Evolutionary conservation across 2,797 vertebrate species (phyloP), one percentile per base, ranked within the genome.

Genomic region (Coilia nasus): DNA sequence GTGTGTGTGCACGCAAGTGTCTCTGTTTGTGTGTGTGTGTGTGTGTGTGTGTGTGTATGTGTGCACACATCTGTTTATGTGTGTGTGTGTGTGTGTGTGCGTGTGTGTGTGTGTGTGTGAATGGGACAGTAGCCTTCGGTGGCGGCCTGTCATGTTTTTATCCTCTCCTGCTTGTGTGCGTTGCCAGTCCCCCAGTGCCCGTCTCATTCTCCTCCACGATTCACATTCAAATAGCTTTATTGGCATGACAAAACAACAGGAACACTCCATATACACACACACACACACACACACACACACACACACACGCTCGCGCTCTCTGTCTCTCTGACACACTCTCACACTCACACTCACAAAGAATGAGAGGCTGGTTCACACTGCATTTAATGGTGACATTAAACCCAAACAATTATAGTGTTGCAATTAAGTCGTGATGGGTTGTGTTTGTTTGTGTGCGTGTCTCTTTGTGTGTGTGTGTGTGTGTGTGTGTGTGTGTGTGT

Each of bases 321-420:
- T 54, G 9, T 54, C 50, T 25, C 60, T 0, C 60, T n/a, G 17
- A 62, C 60, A 62, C 60, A 62, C 62, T 25, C 62, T 64, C 62
- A 11, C 28, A 31, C 64, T 15, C 28, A 6, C 62, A 25, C 23
- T 12, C n/a, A 62, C 12, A 75, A 1, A 75, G 10, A 75, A 75
- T 75, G 67, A 75, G 67, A 75, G 14, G 14, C 67, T 35, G 14
- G 67, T 15, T 31, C 17, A 23, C 67, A 41, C 11, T 75, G 67
- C 67, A 35, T 75, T 35, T 93, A 94, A 95, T 91, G 92, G 91
- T 88, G 89, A 90, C 90, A 91, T 89, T 90, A 92, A 93, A 93
- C 67, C 87, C 85, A 87, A 89, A 89, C 92, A 88, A 92, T 95
- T 93, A 94, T 62, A 81, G 88, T 81, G 62, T 19, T 31, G 88